Evolutionary conservation across 2,113 vertebrate species (phyloP).

Genomic region (human): DNA sequence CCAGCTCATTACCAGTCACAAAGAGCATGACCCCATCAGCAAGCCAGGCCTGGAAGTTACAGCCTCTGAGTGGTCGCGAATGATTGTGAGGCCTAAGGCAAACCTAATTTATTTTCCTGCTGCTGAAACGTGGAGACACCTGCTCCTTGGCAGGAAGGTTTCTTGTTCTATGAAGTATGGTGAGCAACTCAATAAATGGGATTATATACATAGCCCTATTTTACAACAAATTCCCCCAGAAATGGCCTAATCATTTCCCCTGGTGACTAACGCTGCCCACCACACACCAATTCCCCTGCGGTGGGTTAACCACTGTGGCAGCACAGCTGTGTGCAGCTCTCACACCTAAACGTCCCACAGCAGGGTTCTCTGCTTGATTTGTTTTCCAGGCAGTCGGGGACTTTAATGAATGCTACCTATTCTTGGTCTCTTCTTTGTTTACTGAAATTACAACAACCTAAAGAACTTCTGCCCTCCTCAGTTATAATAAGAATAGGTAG

Average conservation of each 20-base stretch:
- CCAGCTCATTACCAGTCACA: background rate
- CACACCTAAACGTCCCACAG: background rate
- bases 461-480: background rate
- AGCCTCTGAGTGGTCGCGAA: background rate
- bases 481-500: background rate
- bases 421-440: conserved; percentile 16
- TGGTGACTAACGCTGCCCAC: conserved; percentile 66
- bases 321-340: conserved; percentile 64
- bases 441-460: background rate
- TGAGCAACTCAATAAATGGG: conserved; percentile 51
- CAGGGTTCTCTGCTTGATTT: background rate
- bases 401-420: background rate
- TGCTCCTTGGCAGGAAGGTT: conserved; percentile 22
- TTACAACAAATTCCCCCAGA: conserved; percentile 70
- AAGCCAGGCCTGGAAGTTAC: background rate
- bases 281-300: conserved; percentile 62
- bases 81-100: background rate
- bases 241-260: conserved; percentile 73
- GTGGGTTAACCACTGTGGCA: conserved; percentile 69
- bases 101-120: background rate
- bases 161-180: conserved; percentile 58
- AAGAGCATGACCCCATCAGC: background rate
- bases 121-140: background rate
- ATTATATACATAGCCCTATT: conserved; percentile 44
- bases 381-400: conserved; percentile 14